Conservation (phyloP, 2,888 invertebrate genomes). For the Iphiclides podalirius region DNA sequence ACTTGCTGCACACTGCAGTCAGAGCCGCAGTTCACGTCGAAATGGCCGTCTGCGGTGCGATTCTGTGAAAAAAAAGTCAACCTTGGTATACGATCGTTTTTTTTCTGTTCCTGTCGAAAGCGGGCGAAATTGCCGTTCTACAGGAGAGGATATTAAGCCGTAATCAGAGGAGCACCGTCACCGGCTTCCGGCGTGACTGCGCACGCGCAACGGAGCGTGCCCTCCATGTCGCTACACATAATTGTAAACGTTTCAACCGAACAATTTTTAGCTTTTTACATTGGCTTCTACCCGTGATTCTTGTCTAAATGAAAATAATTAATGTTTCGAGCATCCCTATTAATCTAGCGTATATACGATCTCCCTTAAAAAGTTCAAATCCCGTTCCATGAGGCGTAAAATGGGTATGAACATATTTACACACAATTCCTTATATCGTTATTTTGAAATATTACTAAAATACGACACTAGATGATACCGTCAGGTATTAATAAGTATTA, state of each 20-base stretch:
- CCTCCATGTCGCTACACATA: conserved; percentile 18
- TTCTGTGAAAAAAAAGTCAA: conserved; percentile 72
- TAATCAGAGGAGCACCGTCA: conserved; percentile 42
- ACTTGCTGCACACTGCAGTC: conserved; percentile 88
- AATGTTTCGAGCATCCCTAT: no score
- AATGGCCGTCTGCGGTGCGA: conserved; percentile 84
- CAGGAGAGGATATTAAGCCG: conserved; percentile 35
- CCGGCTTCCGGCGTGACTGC: conserved; percentile 59
- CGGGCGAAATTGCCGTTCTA: conserved; percentile 10
- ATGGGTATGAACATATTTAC: no score
- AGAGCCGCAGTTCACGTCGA: conserved; percentile 84
- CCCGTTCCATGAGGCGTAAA: no score
- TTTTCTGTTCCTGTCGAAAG: conserved; percentile 29
- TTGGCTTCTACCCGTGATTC: neutral
- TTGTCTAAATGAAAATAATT: no score
- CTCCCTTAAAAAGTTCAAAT: no score
- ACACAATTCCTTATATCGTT: no score
- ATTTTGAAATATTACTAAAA: no score
- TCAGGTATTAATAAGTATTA: no score
- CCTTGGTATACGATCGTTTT: conserved; percentile 16
- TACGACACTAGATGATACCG: no score
- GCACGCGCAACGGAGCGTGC: conserved; percentile 60
- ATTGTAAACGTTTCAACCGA: neutral
- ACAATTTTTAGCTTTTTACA: neutral
- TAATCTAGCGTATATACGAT: no score